Evolutionary conservation across 2,113 vertebrate genomes (phyloP), one percentile per base, ranked within the genome.

Genomic region (Dicerorhinus sumatrensis): DNA sequence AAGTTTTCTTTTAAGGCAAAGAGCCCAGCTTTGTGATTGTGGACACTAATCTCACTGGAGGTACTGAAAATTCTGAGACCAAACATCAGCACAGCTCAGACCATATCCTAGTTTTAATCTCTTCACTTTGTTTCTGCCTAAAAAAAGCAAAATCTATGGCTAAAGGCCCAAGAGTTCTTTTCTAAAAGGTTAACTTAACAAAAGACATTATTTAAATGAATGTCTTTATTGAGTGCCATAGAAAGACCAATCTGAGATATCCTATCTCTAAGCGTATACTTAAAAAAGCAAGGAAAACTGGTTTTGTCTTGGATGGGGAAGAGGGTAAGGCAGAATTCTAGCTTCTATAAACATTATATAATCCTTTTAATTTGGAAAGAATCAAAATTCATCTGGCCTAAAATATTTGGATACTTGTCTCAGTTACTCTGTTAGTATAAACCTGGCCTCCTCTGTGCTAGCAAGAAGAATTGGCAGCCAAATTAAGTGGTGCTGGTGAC

Each of bases 331-430:
- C 33, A 89, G 86, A 86, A 80, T 82, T 93, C 33, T 75, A 70
- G 39, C 14, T 58, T 89, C 42, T 62, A 5, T 91, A 87, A 86
- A 65, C 86, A 63, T 75, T 81, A 67, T n/a, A 85, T 63, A 69
- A 79, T 75, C 6, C 25, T 91, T 92, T 90, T 58, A 75, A 77
- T 93, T 91, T 73, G 36, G 51, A 92, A 77, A 76, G 70, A 92
- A 69, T 58, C 23, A 73, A 83, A 95, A 87, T 51, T 92, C n/a
- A 82, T 84, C 82, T 91, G 73, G 25, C 67, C 13, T 93, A 73
- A 85, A 88, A 85, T 75, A 76, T 87, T 80, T 92, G 80, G 77
- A 91, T n/a, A 18, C 33, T 82, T 63, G 89, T 95, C 36, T 93
- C 83, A 63, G 58, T 93, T 81, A 79, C 77, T 85, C 20, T 48